These are phyloP conservation scores for Euplagia quadripunctaria DNA, from an alignment of 2,888 invertebrate genomes.

Conservation along the genomic window DNA sequence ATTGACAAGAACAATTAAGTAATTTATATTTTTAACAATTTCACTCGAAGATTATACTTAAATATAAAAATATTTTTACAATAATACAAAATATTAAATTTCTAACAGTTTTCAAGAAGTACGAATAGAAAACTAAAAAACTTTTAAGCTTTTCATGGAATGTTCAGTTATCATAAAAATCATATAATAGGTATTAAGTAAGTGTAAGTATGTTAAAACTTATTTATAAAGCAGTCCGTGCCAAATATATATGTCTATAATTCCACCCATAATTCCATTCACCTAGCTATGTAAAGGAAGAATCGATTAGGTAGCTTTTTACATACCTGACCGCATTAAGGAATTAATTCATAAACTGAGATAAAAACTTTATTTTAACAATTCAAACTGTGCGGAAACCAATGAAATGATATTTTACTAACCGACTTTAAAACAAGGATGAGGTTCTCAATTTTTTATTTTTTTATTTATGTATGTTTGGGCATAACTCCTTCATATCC, in stretches of 20 bases:
- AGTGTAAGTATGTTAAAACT: not conserved
- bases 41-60: constrained; percentile 12
- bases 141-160: not conserved
- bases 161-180: constrained; percentile 5
- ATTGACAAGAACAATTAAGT: constrained; percentile 28
- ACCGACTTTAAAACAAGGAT: too few relatives aligned
- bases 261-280: too few relatives aligned
- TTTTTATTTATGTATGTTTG: too few relatives aligned
- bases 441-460: too few relatives aligned
- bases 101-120: constrained; percentile 1
- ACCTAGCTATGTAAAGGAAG: too few relatives aligned
- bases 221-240: not conserved
- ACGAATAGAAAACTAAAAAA: not conserved
- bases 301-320: too few relatives aligned
- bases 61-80: not conserved
- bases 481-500: too few relatives aligned
- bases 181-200: not conserved
- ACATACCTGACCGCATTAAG: too few relatives aligned
- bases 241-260: not conserved
- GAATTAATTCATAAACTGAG: too few relatives aligned
- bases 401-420: too few relatives aligned
- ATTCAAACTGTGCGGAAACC: too few relatives aligned
- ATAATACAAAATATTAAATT: constrained; percentile 7
- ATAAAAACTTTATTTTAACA: too few relatives aligned
- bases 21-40: constrained; percentile 17